These are phyloP conservation scores for Thamnophis elegans DNA, from an alignment of 2,797 vertebrate genomes.

Conservation along the genomic window DNA sequence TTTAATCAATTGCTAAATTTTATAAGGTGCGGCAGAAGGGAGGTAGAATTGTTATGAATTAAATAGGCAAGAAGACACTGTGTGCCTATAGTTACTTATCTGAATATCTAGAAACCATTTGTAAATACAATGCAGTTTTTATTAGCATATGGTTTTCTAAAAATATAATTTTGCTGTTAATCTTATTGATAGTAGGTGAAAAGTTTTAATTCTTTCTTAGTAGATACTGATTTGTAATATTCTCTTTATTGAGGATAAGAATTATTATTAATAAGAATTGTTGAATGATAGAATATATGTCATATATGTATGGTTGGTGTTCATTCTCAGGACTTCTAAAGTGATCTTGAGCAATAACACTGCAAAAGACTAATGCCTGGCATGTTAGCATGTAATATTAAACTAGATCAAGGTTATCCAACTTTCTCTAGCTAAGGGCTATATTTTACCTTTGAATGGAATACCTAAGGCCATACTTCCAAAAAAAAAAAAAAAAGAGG, in stretches of 20 bases:
- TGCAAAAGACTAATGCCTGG: background rate
- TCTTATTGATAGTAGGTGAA: background rate
- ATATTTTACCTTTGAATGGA: background rate
- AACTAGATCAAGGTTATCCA: background rate
- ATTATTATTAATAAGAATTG: background rate
- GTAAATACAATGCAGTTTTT: background rate
- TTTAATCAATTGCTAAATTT: background rate
- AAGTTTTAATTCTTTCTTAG: background rate
- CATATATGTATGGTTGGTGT: background rate
- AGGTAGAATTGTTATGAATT: background rate
- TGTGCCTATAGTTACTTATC: background rate
- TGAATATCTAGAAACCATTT: background rate
- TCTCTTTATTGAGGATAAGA: background rate
- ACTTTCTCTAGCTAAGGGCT: background rate
- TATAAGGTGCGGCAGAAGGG: background rate
- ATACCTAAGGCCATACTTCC: background rate
- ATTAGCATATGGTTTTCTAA: background rate
- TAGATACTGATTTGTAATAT: background rate
- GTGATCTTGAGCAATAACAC: background rate
- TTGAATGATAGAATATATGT: background rate
- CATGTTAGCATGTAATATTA: background rate
- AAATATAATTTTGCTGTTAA: background rate
- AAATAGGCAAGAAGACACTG: background rate
- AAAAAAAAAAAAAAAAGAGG: background rate
- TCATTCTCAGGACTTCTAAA: background rate